Evolutionary conservation across 2,113 vertebrate genomes (phyloP).

Genomic region (Neogale vison): DNA sequence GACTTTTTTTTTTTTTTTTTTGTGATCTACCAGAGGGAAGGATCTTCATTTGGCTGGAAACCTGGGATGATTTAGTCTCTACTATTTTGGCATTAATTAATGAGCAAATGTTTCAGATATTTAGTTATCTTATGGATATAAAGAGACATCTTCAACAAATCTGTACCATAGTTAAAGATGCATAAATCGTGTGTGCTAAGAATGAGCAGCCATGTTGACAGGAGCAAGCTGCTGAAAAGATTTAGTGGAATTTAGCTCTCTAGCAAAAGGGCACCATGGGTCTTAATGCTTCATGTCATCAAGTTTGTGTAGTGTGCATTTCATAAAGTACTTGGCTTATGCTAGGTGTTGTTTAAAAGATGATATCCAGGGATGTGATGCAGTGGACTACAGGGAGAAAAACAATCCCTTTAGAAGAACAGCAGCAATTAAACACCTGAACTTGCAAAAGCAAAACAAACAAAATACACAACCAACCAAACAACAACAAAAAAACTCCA

Average conservation of each 20-base stretch:
- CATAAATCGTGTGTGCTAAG: background rate
- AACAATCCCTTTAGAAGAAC: background rate
- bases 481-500: background rate
- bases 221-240: background rate
- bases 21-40: background rate
- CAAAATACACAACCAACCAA: background rate
- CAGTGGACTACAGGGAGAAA: background rate
- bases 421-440: background rate
- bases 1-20: background rate
- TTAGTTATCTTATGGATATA: background rate
- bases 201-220: background rate
- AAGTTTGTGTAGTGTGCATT: background rate
- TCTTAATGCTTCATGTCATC: background rate
- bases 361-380: background rate
- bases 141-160: conserved; percentile 3
- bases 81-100: conserved; percentile 7
- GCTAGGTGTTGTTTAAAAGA: background rate
- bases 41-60: background rate
- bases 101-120: background rate
- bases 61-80: background rate
- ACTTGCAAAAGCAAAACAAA: background rate
- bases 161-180: background rate
- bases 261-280: background rate
- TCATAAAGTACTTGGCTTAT: background rate
- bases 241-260: background rate